Percentiles rank a stretch among this genome's conserved stretches.
Evolutionary conservation across 2,113 vertebrate species (phyloP).

Genomic region (Rhodinocichla rosea): DNA sequence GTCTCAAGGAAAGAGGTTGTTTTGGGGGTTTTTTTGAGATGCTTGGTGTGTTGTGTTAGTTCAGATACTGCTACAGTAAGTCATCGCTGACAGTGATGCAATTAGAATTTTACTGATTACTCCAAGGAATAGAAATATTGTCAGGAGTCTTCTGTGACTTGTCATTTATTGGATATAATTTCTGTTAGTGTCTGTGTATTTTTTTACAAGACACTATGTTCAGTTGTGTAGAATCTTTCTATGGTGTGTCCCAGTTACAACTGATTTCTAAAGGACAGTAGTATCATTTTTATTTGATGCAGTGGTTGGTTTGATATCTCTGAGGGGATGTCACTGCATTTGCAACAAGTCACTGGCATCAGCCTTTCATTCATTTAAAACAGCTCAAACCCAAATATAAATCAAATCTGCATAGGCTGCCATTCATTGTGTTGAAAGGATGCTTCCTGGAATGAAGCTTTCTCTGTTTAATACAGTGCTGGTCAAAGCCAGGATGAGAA

Average conservation of each 20-base stretch:
- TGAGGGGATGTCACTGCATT: neutral
- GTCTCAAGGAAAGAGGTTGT: too few species aligned
- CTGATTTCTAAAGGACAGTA: neutral
- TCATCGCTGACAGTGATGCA: neutral
- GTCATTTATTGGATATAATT: neutral
- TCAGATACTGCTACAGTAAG: neutral
- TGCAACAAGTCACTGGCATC: neutral
- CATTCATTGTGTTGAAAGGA: slow-evolving; percentile 1
- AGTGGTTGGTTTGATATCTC: neutral
- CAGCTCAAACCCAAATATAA: slow-evolving; percentile 29
- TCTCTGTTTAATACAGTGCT: neutral
- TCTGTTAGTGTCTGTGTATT: neutral
- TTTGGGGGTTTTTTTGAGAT: neutral
- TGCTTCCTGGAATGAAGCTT: neutral
- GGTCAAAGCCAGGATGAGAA: neutral
- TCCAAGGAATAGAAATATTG: neutral
- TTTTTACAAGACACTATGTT: neutral
- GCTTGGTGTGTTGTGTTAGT: neutral
- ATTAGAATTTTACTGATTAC: neutral
- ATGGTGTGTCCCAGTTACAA: neutral
- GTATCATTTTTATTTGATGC: neutral
- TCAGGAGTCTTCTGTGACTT: neutral
- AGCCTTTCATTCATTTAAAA: slow-evolving; percentile 11
- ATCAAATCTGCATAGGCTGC: neutral
- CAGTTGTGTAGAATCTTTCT: neutral